Evolutionary conservation across 2,113 vertebrate species (phyloP), one percentile per base, ranked within the genome.

Genomic region (Tamias sibiricus): DNA sequence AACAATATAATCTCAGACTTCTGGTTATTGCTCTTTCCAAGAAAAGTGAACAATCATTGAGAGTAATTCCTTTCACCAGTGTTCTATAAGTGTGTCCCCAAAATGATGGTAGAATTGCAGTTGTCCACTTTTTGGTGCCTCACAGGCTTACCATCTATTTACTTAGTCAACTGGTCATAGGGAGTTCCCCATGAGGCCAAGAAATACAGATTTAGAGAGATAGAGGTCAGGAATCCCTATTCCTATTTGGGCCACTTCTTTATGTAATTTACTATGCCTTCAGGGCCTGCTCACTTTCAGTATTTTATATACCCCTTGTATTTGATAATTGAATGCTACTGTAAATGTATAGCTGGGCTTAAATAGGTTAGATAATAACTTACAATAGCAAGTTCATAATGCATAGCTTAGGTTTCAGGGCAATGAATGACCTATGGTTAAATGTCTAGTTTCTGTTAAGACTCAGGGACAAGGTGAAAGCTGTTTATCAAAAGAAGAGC

Each of bases 51-150:
- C 6, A n/a, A 72, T 11, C 32, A 76, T 3, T 42, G 62, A 57
- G 52, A 83, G 9, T 8, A 80, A 57, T 79, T 54, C 44, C 24
- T 7, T 64, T 57, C 2, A 42, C 4, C 37, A 11, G 9, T 49
- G 6, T 68, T 24, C 37, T 79, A 57, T 19, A 49, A 17, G 40
- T 16, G 6, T 19, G 1, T 30, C 9, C 62, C 52, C 9, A 19
- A 83, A 84, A 77, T 1, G 4, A 24, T 3, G 0, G 2, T 37
- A 32, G 1, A 1, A 32, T 66, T 32, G 6, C n/a, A 40, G 14
- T 17, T 30, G 20, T n/a, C 26, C 11, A 40, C 6, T 74, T 57
- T 52, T 13, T 62, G 59, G 24, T 62, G 59, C 17, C 49, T 57
- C 54, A 57, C 54, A 22, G 22, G 20, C 9, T 62, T 62, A n/a